Percentiles rank a stretch among this genome's conserved stretches.
Evolutionary conservation across 1,140 invertebrate genomes (phyloP).

Genomic region (Aphelenchoides fujianensis): DNA sequence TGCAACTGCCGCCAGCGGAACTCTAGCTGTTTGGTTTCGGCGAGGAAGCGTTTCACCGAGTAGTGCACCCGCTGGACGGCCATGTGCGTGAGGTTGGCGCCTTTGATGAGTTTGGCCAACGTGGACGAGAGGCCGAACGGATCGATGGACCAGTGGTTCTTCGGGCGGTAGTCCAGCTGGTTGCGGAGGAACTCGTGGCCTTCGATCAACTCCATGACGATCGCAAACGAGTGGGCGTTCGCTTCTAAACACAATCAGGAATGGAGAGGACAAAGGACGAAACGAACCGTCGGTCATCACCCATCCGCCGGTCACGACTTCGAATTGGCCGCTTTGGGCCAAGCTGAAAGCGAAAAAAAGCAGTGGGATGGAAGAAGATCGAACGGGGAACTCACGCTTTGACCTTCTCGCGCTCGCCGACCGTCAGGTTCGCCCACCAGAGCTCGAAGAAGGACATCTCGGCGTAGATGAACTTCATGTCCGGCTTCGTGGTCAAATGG

Average conservation of each 20-base stretch:
- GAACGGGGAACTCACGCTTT: not conserved
- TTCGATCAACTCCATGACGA: constrained; percentile 78
- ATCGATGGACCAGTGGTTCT: constrained; percentile 85
- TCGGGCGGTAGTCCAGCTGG: constrained; percentile 69
- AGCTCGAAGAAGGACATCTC: constrained; percentile 87
- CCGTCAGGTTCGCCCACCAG: constrained; percentile 81
- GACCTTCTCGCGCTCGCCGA: constrained; percentile 68
- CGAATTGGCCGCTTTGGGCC: constrained; percentile 66
- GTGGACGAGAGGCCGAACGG: constrained; percentile 86
- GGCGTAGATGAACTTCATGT: constrained; percentile 92
- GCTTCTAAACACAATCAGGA: constrained; percentile 66
- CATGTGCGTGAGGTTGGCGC: constrained; percentile 59
- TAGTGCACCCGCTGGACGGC: constrained; percentile 84
- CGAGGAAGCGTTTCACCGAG: constrained; percentile 84
- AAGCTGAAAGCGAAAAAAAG: constrained; percentile 64
- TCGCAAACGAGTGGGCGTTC: constrained; percentile 68
- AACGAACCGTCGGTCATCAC: constrained; percentile 69
- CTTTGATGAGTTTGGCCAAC: constrained; percentile 80
- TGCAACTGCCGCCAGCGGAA: constrained; percentile 91
- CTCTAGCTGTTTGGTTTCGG: constrained; percentile 77
- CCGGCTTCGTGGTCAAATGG: constrained; percentile 75
- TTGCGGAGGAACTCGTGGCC: constrained; percentile 88
- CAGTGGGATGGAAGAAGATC: not conserved
- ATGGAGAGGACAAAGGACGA: no score
- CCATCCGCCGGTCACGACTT: constrained; percentile 71